phyloP scores from a whole-genome alignment of 2,113 vertebrate species.

The Oreochromis niloticus region DNA sequence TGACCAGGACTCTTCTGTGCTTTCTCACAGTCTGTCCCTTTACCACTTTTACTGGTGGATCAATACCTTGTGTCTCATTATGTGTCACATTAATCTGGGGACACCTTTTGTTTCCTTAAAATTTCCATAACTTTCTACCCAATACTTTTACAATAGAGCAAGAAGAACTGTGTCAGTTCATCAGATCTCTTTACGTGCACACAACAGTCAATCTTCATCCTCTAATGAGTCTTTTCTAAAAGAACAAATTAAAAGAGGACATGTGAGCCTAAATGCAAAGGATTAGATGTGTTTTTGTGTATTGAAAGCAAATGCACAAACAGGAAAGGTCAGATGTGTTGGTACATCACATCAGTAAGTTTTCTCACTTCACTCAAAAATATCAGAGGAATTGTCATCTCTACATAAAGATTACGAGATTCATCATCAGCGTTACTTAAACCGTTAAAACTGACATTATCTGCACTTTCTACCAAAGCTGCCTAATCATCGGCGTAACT shows the following conservation, averaged over 20 bases:
- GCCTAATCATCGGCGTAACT: neutral
- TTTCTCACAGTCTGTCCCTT: slow-evolving; percentile 31
- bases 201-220: neutral
- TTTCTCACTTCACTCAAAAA: neutral
- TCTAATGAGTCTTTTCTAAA: neutral
- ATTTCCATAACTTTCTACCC: neutral
- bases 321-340: neutral
- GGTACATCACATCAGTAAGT: neutral
- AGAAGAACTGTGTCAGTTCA: neutral
- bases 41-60: neutral
- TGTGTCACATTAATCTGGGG: neutral
- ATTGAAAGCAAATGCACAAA: neutral
- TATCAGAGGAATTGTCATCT: neutral
- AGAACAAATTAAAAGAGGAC: neutral
- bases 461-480: neutral
- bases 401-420: neutral
- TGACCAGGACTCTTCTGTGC: neutral
- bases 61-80: slow-evolving; percentile 19
- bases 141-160: neutral
- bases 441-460: neutral
- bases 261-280: neutral
- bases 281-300: neutral
- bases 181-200: neutral
- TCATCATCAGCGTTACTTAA: neutral
- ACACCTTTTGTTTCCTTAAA: neutral